Evolutionary conservation across 2,113 vertebrate species (phyloP), one percentile per base, ranked within the genome.

Genomic region (Ammospiza caudacuta): DNA sequence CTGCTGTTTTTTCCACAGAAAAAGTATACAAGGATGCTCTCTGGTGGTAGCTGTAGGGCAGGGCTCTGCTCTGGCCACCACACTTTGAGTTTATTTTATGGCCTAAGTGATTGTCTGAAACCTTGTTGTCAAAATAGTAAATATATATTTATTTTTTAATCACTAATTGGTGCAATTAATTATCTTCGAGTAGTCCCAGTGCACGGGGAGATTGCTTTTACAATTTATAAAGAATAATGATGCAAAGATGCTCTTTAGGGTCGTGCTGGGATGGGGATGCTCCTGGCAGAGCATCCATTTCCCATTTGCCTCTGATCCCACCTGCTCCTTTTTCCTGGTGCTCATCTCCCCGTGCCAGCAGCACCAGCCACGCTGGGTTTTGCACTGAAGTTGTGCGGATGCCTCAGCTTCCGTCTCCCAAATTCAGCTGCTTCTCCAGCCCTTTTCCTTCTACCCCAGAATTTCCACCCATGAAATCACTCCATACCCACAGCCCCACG

Each of bases 11-110:
- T 86, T 23, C 43, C 63, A 37, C 91, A 58, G 95, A 97, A 95
- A 97, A 92, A 93, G 74, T 70, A 92, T 96, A 93, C 96, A 97
- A 97, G 95, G 94, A 92, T 90, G 91, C 96, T 97, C 86, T 96
- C 94, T 88, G 76, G 69, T 92, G 96, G 92, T 31, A 89, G 93
- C 59, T 75, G 47, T 22, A 31, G 75, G 67, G 28, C 91, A 90
- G 39, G 83, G 79, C 77, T 90, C 78, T 35, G 43, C 64, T 72
- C 67, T 72, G 87, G 54, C 57, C 77, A 15, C 61, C 2, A 1
- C 61, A 9, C 12, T 76, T 79, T 2, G 3, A 20, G 52, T 43
- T 82, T 29, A 15, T 35, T 82, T 64, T 51, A 41, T 11, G 66
- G 69, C 27, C 27, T 41, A 55, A 39, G 20, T 3, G 4, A 33